phyloP scores from a whole-genome alignment of 2,888 invertebrate genomes.

The Phaonia tiefii region DNA sequence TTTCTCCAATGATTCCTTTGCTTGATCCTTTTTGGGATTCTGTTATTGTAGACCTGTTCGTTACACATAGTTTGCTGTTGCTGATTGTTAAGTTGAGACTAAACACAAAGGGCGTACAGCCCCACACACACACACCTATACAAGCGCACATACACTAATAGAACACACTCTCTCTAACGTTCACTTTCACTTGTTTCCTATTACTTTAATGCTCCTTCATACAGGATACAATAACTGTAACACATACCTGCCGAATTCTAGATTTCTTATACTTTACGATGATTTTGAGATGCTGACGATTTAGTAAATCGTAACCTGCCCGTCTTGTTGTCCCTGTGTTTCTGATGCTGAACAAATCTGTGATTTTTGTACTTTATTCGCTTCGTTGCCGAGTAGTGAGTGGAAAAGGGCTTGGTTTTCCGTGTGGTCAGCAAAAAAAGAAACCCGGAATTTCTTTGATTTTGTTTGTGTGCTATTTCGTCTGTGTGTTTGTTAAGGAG shows the following conservation, averaged over 20 bases:
- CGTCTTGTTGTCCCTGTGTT: slow-evolving; percentile 23
- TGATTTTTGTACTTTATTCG: slow-evolving; percentile 50
- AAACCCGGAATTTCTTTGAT: not conserved
- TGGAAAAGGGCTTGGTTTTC: not conserved
- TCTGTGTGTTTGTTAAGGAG: not conserved
- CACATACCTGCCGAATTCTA: too few species aligned
- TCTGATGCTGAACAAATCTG: slow-evolving; percentile 15
- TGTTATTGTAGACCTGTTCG: not conserved
- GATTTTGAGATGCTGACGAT: slow-evolving; percentile 15
- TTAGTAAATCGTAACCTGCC: too few species aligned
- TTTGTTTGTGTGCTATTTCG: not conserved
- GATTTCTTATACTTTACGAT: too few species aligned
- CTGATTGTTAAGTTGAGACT: slow-evolving; percentile 45
- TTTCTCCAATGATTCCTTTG: not conserved
- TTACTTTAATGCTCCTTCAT: too few species aligned
- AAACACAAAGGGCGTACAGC: not conserved
- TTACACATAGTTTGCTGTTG: not conserved
- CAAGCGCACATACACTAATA: not conserved
- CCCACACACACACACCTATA: slow-evolving; percentile 11
- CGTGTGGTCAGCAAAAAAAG: slow-evolving; percentile 54
- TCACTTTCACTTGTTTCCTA: too few species aligned
- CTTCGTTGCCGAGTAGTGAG: slow-evolving; percentile 12
- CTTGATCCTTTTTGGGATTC: not conserved
- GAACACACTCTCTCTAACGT: too few species aligned
- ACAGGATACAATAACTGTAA: not conserved